Evolutionary conservation across 2,888 invertebrate genomes (phyloP).

Genomic region (Agapetus fuscipes): DNA sequence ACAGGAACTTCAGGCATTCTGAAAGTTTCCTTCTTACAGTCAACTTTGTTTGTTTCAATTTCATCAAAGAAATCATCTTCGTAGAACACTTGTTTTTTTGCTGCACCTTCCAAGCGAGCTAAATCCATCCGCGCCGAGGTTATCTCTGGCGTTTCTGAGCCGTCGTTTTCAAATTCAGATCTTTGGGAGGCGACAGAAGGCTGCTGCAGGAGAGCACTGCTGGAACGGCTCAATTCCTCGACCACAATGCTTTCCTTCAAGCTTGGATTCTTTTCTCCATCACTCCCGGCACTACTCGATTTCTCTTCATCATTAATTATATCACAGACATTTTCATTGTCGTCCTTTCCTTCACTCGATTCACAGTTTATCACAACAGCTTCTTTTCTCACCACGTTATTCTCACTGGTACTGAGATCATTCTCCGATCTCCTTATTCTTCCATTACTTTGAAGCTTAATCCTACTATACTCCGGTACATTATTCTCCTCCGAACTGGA

Average conservation of each 20-base stretch:
- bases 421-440: background rate
- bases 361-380: too few relatives aligned
- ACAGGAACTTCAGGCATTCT: conserved; percentile 12
- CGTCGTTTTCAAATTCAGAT: too few relatives aligned
- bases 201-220: background rate
- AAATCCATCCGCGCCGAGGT: conserved; percentile 8
- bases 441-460: background rate
- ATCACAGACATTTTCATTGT: too few relatives aligned
- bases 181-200: too few relatives aligned
- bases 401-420: background rate
- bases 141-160: conserved; percentile 16
- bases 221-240: background rate
- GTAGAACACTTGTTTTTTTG: too few relatives aligned
- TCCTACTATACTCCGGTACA: too few relatives aligned
- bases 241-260: background rate
- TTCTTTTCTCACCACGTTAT: background rate
- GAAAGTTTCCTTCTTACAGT: background rate
- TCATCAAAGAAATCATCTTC: background rate
- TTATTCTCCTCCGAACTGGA: background rate
- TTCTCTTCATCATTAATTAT: background rate
- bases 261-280: background rate
- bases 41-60: background rate
- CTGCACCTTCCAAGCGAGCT: conserved; percentile 7
- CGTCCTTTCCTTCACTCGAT: too few relatives aligned
- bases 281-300: background rate